These are phyloP conservation scores for Taphrorychus bicolor DNA, from an alignment of 2,888 invertebrate genomes.

Conservation along the genomic window DNA sequence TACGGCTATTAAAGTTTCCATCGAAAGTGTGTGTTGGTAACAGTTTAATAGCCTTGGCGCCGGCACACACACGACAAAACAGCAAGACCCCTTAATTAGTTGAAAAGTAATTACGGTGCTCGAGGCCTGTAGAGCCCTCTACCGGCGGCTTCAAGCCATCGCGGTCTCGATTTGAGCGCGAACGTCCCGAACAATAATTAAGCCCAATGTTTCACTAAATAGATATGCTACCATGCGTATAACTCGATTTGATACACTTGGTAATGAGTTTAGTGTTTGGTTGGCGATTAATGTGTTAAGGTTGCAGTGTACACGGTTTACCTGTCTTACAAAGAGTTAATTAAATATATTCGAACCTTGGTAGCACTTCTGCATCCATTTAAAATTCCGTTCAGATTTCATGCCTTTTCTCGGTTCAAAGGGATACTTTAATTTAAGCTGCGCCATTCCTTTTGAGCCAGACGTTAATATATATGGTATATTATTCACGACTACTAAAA, in stretches of 20 bases:
- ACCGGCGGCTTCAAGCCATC: conserved; percentile 17
- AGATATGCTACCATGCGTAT: conserved; percentile 22
- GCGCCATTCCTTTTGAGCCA: background rate
- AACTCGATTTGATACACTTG: conserved; percentile 19
- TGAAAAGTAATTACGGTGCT: conserved; percentile 56
- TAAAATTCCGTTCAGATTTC: background rate
- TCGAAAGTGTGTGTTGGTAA: conserved; percentile 38
- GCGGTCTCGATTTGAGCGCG: conserved; percentile 26
- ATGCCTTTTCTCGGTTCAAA: background rate
- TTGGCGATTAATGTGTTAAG: background rate
- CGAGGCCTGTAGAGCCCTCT: conserved; percentile 49
- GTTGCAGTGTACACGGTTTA: background rate
- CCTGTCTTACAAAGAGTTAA: no score
- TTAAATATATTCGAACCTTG: no score
- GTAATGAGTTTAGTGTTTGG: conserved; percentile 16
- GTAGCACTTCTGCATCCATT: no score
- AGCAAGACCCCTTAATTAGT: conserved; percentile 55
- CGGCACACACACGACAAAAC: conserved; percentile 47
- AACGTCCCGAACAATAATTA: conserved; percentile 33
- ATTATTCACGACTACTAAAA: background rate
- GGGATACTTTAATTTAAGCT: background rate
- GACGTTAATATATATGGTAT: background rate
- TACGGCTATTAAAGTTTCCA: conserved; percentile 33
- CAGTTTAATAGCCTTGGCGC: conserved; percentile 37
- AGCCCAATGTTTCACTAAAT: conserved; percentile 26